A percentile compares a stretch with the other conserved stretches of the same genome.
Conservation (phyloP, 2,113 vertebrate species). For the Apus apus region DNA sequence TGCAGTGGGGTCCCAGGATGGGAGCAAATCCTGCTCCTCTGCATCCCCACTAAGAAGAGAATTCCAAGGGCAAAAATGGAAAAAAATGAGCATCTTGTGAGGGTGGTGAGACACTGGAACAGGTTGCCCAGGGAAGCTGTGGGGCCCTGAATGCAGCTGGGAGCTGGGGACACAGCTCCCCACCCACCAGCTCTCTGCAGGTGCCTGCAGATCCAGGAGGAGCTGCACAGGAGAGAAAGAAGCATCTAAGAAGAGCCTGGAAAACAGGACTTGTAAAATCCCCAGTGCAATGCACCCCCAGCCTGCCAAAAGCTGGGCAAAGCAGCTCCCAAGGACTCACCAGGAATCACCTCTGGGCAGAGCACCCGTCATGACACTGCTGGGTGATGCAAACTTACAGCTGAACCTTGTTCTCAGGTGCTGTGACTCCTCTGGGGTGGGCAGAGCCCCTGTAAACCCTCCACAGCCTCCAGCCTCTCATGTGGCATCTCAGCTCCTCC, state of each 20-base stretch:
- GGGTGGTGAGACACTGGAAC: no score
- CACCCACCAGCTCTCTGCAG: not conserved
- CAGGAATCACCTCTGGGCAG: not conserved
- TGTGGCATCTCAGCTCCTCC: not conserved
- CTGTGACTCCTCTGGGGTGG: not conserved
- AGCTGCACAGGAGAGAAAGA: not conserved
- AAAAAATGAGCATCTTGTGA: no score
- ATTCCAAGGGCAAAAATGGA: no score
- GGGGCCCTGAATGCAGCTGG: fast-evolving
- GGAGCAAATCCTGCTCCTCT: not conserved
- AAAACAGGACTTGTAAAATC: not conserved
- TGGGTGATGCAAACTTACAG: not conserved
- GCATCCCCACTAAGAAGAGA: not conserved
- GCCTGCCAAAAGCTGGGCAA: not conserved
- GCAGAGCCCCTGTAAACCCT: not conserved
- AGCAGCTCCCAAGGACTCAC: not conserved
- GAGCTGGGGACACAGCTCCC: not conserved
- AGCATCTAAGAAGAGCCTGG: not conserved
- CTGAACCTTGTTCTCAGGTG: not conserved
- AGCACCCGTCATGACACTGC: not conserved
- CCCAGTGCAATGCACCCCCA: not conserved
- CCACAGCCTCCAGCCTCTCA: not conserved
- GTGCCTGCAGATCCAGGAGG: not conserved
- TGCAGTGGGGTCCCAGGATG: not conserved
- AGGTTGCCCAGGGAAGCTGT: no score